A percentile compares a stretch with the other conserved stretches of the same genome.
Evolutionary conservation across 2,797 vertebrate species (phyloP).

Genomic region (Crypturellus tataupa): DNA sequence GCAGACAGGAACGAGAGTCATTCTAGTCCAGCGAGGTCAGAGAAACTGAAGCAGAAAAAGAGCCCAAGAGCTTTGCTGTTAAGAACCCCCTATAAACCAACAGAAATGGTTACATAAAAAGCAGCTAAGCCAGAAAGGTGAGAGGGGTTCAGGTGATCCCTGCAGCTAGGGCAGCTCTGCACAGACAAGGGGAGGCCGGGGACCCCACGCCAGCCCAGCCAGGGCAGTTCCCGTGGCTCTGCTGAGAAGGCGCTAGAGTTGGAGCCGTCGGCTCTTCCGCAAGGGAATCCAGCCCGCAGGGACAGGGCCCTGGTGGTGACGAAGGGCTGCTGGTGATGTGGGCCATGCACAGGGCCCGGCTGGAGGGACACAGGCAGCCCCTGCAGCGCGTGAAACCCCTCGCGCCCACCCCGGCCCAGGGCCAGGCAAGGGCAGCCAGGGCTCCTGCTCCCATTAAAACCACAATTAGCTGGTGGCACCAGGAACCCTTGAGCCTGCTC

Average conservation of each 20-base stretch:
- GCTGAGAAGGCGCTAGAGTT: too few relatives aligned
- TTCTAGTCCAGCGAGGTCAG: not conserved
- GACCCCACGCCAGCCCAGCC: too few relatives aligned
- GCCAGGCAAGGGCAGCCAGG: not conserved
- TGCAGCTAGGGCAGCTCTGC: too few relatives aligned
- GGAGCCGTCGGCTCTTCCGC: too few relatives aligned
- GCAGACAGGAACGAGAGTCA: accelerated
- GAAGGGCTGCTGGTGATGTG: not conserved
- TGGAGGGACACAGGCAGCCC: not conserved
- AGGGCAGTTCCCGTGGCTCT: too few relatives aligned
- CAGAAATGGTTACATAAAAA: not conserved
- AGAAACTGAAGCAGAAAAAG: not conserved
- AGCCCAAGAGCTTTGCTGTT: not conserved
- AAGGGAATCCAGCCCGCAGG: not conserved
- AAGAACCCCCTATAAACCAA: not conserved
- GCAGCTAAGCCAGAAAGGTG: not conserved
- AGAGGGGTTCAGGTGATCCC: not conserved
- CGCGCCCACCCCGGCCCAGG: too few relatives aligned
- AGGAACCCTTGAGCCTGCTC: accelerated
- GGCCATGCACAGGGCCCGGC: not conserved
- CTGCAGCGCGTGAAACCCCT: not conserved
- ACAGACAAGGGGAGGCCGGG: too few relatives aligned
- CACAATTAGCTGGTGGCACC: not conserved
- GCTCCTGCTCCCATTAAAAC: not conserved
- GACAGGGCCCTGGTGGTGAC: too few relatives aligned